These are phyloP conservation scores for Apamea sordens DNA, from an alignment of 2,888 invertebrate species.

Conservation along the genomic window DNA sequence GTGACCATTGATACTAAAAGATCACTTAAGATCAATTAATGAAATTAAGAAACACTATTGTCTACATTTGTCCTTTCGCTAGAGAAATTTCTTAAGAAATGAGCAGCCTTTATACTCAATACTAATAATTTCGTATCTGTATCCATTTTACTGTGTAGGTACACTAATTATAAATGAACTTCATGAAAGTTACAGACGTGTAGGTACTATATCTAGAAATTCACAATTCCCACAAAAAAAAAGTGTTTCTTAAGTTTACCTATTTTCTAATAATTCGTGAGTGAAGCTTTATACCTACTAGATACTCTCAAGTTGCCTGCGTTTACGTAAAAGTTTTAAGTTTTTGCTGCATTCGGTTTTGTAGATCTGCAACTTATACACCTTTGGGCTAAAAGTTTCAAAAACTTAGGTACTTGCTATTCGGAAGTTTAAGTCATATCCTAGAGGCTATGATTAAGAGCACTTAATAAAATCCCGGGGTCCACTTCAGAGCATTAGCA, in stretches of 20 bases:
- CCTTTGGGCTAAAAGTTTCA: not conserved
- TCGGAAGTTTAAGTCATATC: not conserved
- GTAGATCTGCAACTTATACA: not conserved
- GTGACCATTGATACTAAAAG: not conserved
- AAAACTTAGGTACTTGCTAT: not conserved
- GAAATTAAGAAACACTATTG: too few species aligned
- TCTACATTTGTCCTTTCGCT: too few species aligned
- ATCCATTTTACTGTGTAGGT: too few species aligned
- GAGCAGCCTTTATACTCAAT: too few species aligned
- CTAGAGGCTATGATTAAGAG: not conserved
- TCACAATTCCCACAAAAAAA: not conserved
- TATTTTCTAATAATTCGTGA: too few species aligned
- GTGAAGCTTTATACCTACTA: not conserved
- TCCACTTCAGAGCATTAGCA: not conserved
- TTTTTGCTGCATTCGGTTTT: not conserved
- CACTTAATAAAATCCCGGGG: not conserved
- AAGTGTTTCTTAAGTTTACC: not conserved
- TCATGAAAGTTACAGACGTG: not conserved
- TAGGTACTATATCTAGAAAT: not conserved
- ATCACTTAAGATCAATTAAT: too few species aligned
- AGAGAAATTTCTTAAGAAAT: too few species aligned
- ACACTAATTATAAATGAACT: not conserved
- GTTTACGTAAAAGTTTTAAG: not conserved
- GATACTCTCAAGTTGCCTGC: slow-evolving; percentile 2
- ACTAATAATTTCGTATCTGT: too few species aligned